Percentiles rank a stretch among this genome's conserved stretches.
phyloP scores from a whole-genome alignment of 2,797 vertebrate genomes.

The Falco berigora region DNA sequence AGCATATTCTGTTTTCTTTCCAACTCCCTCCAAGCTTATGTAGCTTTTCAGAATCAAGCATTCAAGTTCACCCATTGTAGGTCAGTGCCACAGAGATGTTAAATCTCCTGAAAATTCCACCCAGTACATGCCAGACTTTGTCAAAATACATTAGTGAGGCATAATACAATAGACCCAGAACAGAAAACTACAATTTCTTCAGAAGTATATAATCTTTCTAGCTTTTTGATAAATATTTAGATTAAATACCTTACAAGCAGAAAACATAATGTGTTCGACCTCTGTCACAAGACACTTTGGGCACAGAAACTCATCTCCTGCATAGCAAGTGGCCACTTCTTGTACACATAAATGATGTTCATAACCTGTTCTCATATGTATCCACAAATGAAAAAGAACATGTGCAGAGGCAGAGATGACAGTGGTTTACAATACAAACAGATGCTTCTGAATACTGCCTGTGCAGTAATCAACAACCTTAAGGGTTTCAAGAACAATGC shows the following conservation, averaged over 20 bases:
- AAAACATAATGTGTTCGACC: neutral
- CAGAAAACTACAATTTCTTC: neutral
- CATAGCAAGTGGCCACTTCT: neutral
- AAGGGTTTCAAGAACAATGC: slow-evolving; percentile 48
- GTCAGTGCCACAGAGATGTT: neutral
- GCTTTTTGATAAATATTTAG: neutral
- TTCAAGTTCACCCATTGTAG: neutral
- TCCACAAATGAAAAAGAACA: neutral
- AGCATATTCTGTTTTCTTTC: neutral
- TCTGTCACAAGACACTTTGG: neutral
- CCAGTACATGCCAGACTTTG: neutral
- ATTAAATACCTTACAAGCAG: neutral
- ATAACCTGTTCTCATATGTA: neutral
- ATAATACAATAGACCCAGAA: neutral
- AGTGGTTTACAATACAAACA: neutral
- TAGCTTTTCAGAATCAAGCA: neutral
- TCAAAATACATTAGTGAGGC: neutral
- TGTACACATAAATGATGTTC: neutral
- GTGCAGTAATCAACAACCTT: slow-evolving; percentile 8
- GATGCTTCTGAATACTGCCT: neutral
- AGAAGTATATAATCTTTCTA: neutral
- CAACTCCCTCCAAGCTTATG: neutral
- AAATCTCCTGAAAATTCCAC: neutral
- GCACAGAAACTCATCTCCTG: neutral
- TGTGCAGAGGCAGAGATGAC: neutral